Conservation (phyloP, 2,797 vertebrate genomes). For the Alectoris magna region DNA sequence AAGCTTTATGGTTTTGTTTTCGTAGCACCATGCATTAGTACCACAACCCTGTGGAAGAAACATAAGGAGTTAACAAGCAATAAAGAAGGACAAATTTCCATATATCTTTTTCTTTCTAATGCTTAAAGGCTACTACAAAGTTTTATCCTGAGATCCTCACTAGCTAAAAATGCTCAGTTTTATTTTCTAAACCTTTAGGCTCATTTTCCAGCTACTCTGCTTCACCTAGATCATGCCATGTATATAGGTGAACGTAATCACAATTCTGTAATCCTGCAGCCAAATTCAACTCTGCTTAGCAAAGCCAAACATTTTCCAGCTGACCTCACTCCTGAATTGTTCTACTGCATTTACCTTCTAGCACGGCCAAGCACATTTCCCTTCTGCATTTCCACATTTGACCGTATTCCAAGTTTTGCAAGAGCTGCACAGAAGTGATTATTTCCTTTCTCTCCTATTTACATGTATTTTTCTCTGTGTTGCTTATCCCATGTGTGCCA, state of each 20-base stretch:
- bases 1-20: neutral
- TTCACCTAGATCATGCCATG: neutral
- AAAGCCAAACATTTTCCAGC: neutral
- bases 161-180: neutral
- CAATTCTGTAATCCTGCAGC: neutral
- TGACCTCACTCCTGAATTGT: neutral
- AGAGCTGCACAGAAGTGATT: neutral
- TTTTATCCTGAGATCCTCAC: neutral
- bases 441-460: neutral
- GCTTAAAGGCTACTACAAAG: neutral
- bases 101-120: neutral
- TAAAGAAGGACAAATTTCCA: neutral
- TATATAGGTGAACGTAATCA: neutral
- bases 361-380: neutral
- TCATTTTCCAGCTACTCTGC: neutral
- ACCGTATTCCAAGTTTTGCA: neutral
- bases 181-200: neutral
- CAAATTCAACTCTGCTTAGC: neutral
- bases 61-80: neutral
- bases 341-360: neutral
- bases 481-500: neutral
- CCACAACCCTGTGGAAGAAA: neutral
- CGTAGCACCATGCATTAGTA: too few relatives aligned
- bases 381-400: neutral
- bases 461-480: neutral